These are phyloP conservation scores for Cryptomyrus ogoouensis DNA, from an alignment of 2,113 vertebrate genomes.

Conservation along the genomic window DNA sequence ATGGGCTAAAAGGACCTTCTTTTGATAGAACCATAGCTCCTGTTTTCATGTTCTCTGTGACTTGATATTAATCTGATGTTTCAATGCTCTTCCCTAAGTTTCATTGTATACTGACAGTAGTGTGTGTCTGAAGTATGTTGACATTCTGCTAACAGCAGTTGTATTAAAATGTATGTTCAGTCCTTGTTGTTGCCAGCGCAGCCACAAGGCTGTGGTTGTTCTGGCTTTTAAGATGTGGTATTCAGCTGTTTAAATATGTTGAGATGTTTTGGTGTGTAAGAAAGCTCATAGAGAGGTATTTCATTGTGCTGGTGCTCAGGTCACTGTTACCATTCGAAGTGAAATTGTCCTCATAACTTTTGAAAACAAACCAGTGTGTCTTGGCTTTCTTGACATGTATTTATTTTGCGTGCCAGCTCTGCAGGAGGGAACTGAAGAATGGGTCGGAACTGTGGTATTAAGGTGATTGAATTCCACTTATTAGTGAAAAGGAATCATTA, in stretches of 20 bases:
- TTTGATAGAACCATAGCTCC: neutral
- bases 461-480: neutral
- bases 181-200: neutral
- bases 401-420: neutral
- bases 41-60: neutral
- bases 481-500: neutral
- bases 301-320: neutral
- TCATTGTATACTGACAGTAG: neutral
- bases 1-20: neutral
- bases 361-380: neutral
- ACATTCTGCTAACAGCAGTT: neutral
- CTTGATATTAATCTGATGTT: neutral
- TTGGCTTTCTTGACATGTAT: neutral
- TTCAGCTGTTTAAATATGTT: neutral
- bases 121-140: neutral
- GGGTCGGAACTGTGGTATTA: neutral
- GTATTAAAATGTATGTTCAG: neutral
- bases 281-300: neutral
- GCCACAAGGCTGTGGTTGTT: neutral
- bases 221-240: neutral
- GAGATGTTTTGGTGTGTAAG: neutral
- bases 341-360: neutral
- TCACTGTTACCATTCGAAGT: neutral
- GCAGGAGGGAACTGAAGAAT: neutral
- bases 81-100: neutral